phyloP scores from a whole-genome alignment of 2,888 invertebrate species.

The Sinhomidia bicolor region DNA sequence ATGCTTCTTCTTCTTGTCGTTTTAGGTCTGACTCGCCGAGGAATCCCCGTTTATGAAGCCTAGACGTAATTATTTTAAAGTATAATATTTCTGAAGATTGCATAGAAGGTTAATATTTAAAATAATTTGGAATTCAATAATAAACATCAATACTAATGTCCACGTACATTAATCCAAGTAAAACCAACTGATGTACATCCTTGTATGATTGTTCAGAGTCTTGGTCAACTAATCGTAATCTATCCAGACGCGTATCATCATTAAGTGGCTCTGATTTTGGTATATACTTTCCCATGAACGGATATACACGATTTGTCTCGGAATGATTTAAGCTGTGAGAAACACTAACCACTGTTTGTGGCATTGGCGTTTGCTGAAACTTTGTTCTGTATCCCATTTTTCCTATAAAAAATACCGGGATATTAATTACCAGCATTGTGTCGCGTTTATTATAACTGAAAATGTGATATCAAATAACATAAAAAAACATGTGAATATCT shows the following conservation, averaged over 20 bases:
- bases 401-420: too few relatives aligned
- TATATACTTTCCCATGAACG: background rate
- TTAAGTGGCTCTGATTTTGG: background rate
- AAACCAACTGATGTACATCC: slow-evolving; percentile 7
- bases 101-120: background rate
- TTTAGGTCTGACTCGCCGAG: background rate
- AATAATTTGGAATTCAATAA: background rate
- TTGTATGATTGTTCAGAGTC: background rate
- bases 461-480: background rate
- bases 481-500: slow-evolving; percentile 1
- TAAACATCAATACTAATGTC: background rate
- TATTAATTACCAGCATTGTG: too few relatives aligned
- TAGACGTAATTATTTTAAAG: background rate
- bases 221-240: slow-evolving; percentile 7
- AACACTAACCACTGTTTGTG: background rate
- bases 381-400: slow-evolving; percentile 36
- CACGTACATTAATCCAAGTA: slow-evolving; percentile 22
- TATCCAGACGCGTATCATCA: slow-evolving; percentile 43
- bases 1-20: slow-evolving; percentile 22
- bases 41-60: slow-evolving; percentile 29
- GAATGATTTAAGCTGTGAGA: background rate
- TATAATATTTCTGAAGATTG: background rate
- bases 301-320: background rate
- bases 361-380: slow-evolving; percentile 23
- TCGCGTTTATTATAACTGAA: background rate